Percentiles rank a stretch among this genome's conserved stretches.
These are phyloP conservation scores for Lasioglossum calceatum DNA, from an alignment of 2,888 invertebrate species.

Conservation along the genomic window DNA sequence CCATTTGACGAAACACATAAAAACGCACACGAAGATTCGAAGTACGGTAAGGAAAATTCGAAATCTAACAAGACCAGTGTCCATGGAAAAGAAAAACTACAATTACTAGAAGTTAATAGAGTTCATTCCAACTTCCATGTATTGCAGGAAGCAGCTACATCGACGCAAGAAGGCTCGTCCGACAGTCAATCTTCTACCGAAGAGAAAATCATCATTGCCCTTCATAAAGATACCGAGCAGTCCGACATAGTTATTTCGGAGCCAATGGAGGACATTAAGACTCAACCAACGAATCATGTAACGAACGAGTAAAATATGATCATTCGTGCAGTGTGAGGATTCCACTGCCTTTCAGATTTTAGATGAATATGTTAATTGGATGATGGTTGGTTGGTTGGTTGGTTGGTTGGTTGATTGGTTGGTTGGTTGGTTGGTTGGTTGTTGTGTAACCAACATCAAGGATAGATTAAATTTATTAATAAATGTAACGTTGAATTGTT, in stretches of 20 bases:
- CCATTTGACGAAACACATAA: slow-evolving; percentile 95
- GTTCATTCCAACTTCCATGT: slow-evolving; percentile 54
- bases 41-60: slow-evolving; percentile 84
- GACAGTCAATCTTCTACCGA: slow-evolving; percentile 90
- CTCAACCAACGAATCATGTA: slow-evolving; percentile 78
- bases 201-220: slow-evolving; percentile 91
- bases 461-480: slow-evolving; percentile 39
- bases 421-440: slow-evolving; percentile 22
- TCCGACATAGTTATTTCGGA: slow-evolving; percentile 83
- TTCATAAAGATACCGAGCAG: slow-evolving; percentile 87
- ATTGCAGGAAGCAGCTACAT: slow-evolving; percentile 88
- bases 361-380: slow-evolving; percentile 33
- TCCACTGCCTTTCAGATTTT: slow-evolving; percentile 1
- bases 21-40: slow-evolving; percentile 92
- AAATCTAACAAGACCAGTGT: background rate
- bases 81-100: background rate
- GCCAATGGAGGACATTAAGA: slow-evolving; percentile 78
- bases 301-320: slow-evolving; percentile 76
- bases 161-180: slow-evolving; percentile 90
- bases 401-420: slow-evolving; percentile 38
- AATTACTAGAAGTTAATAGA: background rate
- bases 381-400: slow-evolving; percentile 30
- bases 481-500: slow-evolving; percentile 49
- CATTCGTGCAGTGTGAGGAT: background rate
- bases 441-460: slow-evolving; percentile 35